Base-by-base conservation (phyloP, 2,113 vertebrate species). In the Passer montanus region DNA sequence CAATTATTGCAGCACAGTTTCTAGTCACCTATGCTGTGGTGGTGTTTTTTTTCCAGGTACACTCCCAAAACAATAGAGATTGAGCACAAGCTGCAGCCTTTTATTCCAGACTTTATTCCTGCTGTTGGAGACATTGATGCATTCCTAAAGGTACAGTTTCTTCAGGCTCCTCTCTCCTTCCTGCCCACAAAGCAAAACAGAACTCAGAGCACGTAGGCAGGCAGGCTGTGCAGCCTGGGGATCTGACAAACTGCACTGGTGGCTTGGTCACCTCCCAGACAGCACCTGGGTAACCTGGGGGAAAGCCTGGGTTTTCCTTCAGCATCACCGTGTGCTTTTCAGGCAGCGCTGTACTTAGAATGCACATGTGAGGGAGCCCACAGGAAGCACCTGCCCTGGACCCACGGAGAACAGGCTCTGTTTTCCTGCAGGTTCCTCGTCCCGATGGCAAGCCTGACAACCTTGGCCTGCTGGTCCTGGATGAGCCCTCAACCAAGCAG, bases 101-200 rank as follows among this genome's bases (percentile, higher is more conserved):
- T 99, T 95, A 99, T 99, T 84, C 99, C 99, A 15, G 99, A 99
- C 95, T 99, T 99, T 88, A 99, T 99, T 96, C 99, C 99, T 1
- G 99, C 99, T 0, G 99, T 99, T 20, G 99, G 99, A 31, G 99
- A 99, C 97, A 99, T 99, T 3, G 99, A 99, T 21, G 99, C 99
- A 2, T 99, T 99, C 96, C 98, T 99, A 20, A 99, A 99, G 98
- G 99, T 99, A 94, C 13, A 1, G 2, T 16, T 14, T 13, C 15
- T 41, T n/a, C 27, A 11, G 35, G 13, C 14, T 15, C 35, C 59
- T 33, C 43, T 30, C 3, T 10, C 10, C 0, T 1, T 72, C 21
- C 64, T 46, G 20, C 67, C 2, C 28, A 1, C 0, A 0, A 44
- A 35, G 44, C 0, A 0, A 46, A 46, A 15, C 2, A 2, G 63